These are phyloP conservation scores for Cyanoramphus novaezelandiae DNA, from an alignment of 2,113 vertebrate species.

Conservation along the genomic window DNA sequence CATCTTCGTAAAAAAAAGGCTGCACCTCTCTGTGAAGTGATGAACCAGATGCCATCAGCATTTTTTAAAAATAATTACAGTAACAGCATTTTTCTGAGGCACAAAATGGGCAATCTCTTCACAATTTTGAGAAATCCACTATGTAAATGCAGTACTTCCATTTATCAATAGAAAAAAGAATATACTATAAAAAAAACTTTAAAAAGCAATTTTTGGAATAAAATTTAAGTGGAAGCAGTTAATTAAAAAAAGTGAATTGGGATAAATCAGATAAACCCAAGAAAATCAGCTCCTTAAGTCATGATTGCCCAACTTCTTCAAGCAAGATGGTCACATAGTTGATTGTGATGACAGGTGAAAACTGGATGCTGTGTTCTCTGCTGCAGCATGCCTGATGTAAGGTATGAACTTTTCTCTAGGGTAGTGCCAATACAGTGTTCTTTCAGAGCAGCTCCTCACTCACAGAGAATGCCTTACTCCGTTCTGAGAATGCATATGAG, in stretches of 20 bases:
- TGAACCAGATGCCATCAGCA: background rate
- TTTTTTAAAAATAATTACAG: background rate
- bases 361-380: background rate
- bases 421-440: background rate
- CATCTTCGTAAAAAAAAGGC: background rate
- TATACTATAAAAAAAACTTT: background rate
- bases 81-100: background rate
- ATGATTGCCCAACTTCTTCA: background rate
- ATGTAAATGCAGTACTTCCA: fast-evolving
- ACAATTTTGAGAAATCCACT: background rate
- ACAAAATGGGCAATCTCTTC: background rate
- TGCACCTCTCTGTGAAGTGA: background rate
- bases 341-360: background rate
- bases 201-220: background rate
- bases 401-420: background rate
- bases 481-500: background rate
- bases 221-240: background rate
- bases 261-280: background rate
- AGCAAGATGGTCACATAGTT: background rate
- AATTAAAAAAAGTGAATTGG: background rate
- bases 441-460: fast-evolving
- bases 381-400: fast-evolving
- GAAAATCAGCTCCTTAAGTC: background rate
- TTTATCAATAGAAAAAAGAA: background rate
- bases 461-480: background rate